Evolutionary conservation across 92 coral and sea anemone species (phyloP).

Genomic region (Metridium senile): DNA sequence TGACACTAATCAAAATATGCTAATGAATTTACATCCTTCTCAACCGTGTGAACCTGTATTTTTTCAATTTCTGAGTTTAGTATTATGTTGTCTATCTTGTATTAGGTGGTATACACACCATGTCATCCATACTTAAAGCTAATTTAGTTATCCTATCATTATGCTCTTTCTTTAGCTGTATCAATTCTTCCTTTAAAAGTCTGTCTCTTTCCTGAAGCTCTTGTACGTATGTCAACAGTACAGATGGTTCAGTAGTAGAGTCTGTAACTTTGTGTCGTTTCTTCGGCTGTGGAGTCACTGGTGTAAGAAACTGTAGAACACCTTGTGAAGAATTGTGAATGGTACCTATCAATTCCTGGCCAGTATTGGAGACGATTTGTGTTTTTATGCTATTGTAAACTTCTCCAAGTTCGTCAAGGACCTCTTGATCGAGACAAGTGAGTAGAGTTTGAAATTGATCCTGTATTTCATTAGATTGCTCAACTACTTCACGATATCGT

Average conservation of each 20-base stretch:
- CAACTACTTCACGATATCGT: conserved; percentile 46
- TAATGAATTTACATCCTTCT: too few species aligned
- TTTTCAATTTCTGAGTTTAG: not conserved
- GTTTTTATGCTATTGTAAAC: not conserved
- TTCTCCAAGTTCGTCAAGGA: conserved; percentile 14
- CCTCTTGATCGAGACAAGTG: conserved; percentile 27
- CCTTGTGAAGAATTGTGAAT: conserved; percentile 1
- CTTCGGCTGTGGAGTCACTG: conserved; percentile 1
- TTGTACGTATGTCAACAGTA: not conserved
- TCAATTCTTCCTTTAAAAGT: conserved; percentile 39
- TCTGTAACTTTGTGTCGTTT: conserved; percentile 15
- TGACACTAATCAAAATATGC: too few species aligned
- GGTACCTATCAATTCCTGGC: not conserved
- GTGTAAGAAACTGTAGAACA: not conserved
- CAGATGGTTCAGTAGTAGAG: conserved; percentile 15
- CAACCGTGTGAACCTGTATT: not conserved
- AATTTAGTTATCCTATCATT: conserved; percentile 44
- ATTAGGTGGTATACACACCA: conserved; percentile 70
- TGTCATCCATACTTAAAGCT: conserved; percentile 39
- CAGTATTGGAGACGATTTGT: not conserved
- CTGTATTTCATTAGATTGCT: conserved; percentile 18
- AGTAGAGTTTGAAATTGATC: conserved; percentile 30
- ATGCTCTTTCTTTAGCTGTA: conserved; percentile 21
- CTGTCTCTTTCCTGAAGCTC: conserved; percentile 9
- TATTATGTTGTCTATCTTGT: not conserved